phyloP scores from a whole-genome alignment of 1,140 invertebrate genomes.

The Littorina saxatilis region DNA sequence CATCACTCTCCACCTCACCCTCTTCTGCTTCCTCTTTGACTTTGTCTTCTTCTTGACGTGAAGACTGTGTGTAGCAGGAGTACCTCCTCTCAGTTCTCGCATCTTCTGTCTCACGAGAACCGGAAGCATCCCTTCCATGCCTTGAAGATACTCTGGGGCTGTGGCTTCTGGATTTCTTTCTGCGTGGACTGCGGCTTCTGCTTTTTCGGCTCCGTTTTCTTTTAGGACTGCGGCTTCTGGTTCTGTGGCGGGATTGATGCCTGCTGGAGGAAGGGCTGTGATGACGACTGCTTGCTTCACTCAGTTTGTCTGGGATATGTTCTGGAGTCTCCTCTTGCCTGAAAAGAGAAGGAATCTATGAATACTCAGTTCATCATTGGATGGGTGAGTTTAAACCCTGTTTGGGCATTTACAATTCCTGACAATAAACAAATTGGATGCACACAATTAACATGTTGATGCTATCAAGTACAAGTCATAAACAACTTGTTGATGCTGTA shows the following conservation, averaged over 20 bases:
- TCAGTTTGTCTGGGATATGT: not conserved
- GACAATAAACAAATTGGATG: too few species aligned
- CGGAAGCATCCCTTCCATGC: not conserved
- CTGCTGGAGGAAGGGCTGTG: not conserved
- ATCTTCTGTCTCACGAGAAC: not conserved
- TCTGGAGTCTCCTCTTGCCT: not conserved
- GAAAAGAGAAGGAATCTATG: not conserved
- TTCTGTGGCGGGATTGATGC: not conserved
- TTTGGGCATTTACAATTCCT: too few species aligned
- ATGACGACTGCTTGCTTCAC: not conserved
- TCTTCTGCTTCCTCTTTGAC: not conserved
- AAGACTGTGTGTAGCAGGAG: not conserved
- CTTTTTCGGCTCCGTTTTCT: not conserved
- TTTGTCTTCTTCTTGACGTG: not conserved
- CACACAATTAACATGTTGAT: too few species aligned
- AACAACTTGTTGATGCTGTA: too few species aligned
- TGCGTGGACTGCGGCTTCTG: slow-evolving; percentile 9
- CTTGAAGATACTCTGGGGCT: slow-evolving; percentile 5
- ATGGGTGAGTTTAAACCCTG: too few species aligned
- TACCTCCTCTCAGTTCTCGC: slow-evolving; percentile 8
- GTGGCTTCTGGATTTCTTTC: not conserved
- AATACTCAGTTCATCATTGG: too few species aligned
- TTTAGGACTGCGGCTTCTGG: not conserved
- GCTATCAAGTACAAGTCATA: too few species aligned
- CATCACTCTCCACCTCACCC: slow-evolving; percentile 14